Percentiles rank a stretch among this genome's conserved stretches.
phyloP scores from a whole-genome alignment of 1,140 invertebrate genomes.

The Bombus confusus region DNA sequence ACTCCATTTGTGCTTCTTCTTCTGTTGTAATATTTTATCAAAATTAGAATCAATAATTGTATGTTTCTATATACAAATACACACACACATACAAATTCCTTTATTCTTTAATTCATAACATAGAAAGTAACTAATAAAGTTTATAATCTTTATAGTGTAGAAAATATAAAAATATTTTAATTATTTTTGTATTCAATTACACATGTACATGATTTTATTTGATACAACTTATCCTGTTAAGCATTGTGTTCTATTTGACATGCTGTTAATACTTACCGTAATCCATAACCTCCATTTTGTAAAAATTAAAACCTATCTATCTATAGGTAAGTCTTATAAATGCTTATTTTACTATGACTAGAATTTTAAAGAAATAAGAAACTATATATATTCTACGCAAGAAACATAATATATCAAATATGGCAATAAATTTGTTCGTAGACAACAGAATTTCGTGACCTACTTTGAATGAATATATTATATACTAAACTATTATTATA shows the following conservation, averaged over 20 bases:
- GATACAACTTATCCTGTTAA: neutral
- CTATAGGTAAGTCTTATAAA: neutral
- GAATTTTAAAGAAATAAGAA: neutral
- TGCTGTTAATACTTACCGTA: conserved; percentile 24
- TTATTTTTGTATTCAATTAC: neutral
- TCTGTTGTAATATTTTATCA: conserved; percentile 12
- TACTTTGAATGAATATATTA: neutral
- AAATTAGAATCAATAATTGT: neutral
- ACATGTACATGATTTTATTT: neutral
- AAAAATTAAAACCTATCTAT: neutral
- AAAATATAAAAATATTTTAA: neutral
- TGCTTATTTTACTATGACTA: neutral
- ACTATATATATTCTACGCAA: neutral
- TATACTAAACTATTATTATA: too few species aligned
- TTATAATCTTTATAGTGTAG: neutral
- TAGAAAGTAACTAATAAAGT: neutral
- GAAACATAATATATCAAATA: neutral
- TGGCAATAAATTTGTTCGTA: conserved; percentile 2
- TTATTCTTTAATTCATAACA: neutral
- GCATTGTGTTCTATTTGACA: neutral
- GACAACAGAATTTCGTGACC: neutral
- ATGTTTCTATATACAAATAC: neutral
- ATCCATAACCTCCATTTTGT: conserved; percentile 44
- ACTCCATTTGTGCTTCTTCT: conserved; percentile 12
- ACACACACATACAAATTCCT: neutral